phyloP scores from a whole-genome alignment of 2,797 vertebrate species.

The Peromyscus attwateri region DNA sequence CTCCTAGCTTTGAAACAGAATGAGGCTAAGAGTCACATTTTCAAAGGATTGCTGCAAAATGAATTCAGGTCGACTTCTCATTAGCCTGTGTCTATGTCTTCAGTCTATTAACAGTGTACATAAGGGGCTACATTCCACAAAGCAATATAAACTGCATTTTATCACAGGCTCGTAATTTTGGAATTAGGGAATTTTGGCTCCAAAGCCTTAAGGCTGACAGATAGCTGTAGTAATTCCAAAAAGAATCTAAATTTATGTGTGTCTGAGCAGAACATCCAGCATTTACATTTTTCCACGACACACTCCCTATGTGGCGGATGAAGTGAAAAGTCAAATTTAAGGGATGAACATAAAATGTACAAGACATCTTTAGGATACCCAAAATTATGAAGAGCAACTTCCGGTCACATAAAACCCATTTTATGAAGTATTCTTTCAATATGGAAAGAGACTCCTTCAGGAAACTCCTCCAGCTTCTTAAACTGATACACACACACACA shows the following conservation, averaged over 20 bases:
- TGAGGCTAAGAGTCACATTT: conserved; percentile 50
- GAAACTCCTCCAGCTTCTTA: conserved; percentile 51
- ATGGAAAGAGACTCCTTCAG: conserved; percentile 7
- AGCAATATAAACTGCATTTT: conserved; percentile 69
- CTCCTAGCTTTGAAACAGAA: conserved; percentile 61
- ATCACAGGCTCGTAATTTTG: conserved; percentile 77
- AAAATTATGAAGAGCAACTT: conserved; percentile 70
- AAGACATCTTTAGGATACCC: conserved; percentile 62
- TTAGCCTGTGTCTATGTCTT: conserved; percentile 33
- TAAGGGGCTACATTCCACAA: conserved; percentile 41
- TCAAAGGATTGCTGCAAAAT: conserved; percentile 43
- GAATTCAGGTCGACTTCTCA: conserved; percentile 45
- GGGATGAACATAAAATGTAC: conserved; percentile 71
- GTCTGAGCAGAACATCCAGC: conserved; percentile 76
- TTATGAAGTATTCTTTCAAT: conserved; percentile 22
- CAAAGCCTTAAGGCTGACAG: conserved; percentile 78
- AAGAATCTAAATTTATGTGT: conserved; percentile 82
- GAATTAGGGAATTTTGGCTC: conserved; percentile 81
- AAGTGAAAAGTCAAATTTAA: conserved; percentile 79
- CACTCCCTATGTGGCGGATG: conserved; percentile 72
- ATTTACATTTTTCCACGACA: conserved; percentile 80
- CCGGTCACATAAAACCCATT: conserved; percentile 61
- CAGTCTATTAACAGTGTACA: conserved; percentile 32
- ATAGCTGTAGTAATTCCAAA: conserved; percentile 83
- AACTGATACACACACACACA: not conserved